A percentile compares a stretch with the other conserved stretches of the same genome.
Conservation (phyloP, 2,888 invertebrate species). For the Leptothorax acervorum region DNA sequence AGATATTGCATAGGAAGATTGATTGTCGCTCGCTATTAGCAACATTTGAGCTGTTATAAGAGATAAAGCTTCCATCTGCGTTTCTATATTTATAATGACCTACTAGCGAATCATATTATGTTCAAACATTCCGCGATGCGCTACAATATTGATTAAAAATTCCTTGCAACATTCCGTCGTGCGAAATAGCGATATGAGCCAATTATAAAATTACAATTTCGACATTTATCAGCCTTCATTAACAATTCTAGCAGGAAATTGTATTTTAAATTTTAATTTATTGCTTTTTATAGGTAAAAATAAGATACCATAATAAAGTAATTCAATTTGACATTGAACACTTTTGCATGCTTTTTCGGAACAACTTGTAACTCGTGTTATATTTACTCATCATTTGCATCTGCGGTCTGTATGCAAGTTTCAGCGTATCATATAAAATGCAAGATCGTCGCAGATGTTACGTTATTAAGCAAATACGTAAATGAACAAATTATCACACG, state of each 20-base stretch:
- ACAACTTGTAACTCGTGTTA: not conserved
- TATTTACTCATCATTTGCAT: not conserved
- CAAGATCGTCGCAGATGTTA: not conserved
- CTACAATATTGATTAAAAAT: not conserved
- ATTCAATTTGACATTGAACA: not conserved
- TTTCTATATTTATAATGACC: not conserved
- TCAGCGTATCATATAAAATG: not conserved
- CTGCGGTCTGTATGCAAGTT: not conserved
- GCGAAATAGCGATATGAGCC: not conserved
- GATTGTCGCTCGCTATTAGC: not conserved
- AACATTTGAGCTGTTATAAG: not conserved
- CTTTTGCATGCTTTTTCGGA: not conserved
- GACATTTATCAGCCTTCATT: not conserved
- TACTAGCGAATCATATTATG: not conserved
- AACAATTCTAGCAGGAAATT: not conserved
- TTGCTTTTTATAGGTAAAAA: not conserved
- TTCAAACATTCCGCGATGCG: not conserved
- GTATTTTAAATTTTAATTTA: not conserved
- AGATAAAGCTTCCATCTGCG: not conserved
- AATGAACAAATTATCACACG: not conserved
- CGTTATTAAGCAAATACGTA: not conserved
- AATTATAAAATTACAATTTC: constrained; percentile 1
- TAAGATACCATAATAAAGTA: not conserved
- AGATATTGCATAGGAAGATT: not conserved
- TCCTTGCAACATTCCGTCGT: not conserved